Conservation (phyloP, 2,888 invertebrate species). For the Drosophila algonquin region DNA sequence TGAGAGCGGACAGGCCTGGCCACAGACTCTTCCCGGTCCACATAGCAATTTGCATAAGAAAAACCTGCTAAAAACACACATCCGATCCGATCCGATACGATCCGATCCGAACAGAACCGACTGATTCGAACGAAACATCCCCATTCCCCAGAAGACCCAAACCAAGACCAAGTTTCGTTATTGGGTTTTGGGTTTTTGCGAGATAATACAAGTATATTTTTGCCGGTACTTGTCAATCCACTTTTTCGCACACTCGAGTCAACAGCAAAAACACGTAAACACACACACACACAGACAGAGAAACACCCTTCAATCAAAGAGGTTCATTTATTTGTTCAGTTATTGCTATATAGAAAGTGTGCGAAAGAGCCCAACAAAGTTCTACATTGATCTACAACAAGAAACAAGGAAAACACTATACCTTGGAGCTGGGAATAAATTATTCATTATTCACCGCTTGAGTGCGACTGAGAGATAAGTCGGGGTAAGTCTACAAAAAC, state of each 20-base stretch:
- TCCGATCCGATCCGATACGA: background rate
- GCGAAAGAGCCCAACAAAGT: background rate
- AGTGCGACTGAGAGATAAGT: conserved; percentile 1
- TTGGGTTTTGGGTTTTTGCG: conserved; percentile 3
- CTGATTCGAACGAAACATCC: conserved; percentile 19
- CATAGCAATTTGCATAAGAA: conserved; percentile 25
- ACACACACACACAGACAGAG: background rate
- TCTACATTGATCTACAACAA: conserved; percentile 16
- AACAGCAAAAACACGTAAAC: conserved; percentile 4
- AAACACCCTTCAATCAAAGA: conserved; percentile 1
- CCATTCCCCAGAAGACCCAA: background rate
- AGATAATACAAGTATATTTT: conserved; percentile 1
- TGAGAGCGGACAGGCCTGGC: conserved; percentile 3
- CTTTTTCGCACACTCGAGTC: background rate
- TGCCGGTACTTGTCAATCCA: conserved; percentile 12
- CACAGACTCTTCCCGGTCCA: conserved; percentile 24
- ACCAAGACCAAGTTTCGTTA: conserved; percentile 31
- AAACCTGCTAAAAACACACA: conserved; percentile 25
- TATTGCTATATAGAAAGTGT: conserved; percentile 4
- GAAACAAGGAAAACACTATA: conserved; percentile 19
- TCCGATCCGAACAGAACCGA: background rate
- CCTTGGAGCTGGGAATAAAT: conserved; percentile 4
- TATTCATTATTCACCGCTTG: conserved; percentile 6
- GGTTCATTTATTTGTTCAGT: conserved; percentile 15
- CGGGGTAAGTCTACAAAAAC: conserved; percentile 28